A percentile compares a stretch with the other conserved stretches of the same genome.
These are phyloP conservation scores for Sturnira hondurensis DNA, from an alignment of 2,113 vertebrate species.

Conservation along the genomic window DNA sequence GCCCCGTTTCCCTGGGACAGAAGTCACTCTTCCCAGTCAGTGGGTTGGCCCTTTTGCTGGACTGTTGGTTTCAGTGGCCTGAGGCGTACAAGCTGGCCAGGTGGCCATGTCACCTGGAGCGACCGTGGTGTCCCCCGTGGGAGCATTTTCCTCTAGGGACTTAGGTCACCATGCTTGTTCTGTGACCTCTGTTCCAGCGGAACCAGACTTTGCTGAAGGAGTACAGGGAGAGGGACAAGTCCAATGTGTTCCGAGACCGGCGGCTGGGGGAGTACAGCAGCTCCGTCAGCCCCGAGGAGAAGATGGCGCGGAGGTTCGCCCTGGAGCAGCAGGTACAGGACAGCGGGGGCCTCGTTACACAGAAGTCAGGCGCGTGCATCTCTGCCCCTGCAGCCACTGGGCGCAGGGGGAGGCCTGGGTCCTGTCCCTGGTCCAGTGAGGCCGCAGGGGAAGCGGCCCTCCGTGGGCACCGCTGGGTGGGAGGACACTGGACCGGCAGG, in stretches of 20 bases:
- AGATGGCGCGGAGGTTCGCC: conserved; percentile 92
- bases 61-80: neutral
- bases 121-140: neutral
- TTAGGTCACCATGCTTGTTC: neutral
- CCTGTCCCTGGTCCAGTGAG: neutral
- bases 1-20: neutral
- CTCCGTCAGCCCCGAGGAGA: conserved; percentile 91
- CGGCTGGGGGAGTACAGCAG: conserved; percentile 92
- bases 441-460: neutral
- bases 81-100: neutral
- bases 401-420: accelerated
- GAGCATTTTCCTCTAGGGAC: neutral
- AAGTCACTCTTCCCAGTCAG: neutral
- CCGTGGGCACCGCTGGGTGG: neutral
- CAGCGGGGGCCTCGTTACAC: accelerated
- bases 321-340: conserved; percentile 92
- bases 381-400: neutral
- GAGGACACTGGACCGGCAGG: no score
- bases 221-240: conserved; percentile 89
- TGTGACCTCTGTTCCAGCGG: conserved; percentile 81
- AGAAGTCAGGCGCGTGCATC: neutral
- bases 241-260: conserved; percentile 88
- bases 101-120: neutral
- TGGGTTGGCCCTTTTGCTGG: neutral
- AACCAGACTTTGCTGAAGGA: conserved; percentile 94